phyloP scores from a whole-genome alignment of 2,888 invertebrate species.

The Allophyes oxyacanthae region DNA sequence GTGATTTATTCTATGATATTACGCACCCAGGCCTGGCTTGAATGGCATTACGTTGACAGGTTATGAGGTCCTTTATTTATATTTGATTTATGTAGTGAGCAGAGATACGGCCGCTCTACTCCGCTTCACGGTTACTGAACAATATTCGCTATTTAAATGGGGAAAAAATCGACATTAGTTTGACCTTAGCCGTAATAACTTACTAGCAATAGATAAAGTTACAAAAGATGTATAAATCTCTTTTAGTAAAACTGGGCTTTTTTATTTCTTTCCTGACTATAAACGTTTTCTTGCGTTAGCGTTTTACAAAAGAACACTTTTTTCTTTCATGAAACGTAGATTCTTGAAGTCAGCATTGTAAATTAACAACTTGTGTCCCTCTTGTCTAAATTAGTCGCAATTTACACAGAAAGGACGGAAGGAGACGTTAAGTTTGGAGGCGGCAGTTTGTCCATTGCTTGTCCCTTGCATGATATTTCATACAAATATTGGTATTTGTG shows the following conservation, averaged over 20 bases:
- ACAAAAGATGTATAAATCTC: conserved; percentile 44
- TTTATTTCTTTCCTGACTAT: conserved; percentile 44
- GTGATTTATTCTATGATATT: conserved; percentile 87
- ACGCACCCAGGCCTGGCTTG: conserved; percentile 83
- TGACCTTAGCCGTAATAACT: conserved; percentile 43
- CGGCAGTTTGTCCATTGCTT: no score
- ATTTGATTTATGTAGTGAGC: conserved; percentile 86
- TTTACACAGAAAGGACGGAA: no score
- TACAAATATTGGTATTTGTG: no score
- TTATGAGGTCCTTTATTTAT: conserved; percentile 88
- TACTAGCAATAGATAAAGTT: conserved; percentile 43
- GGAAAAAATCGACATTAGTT: conserved; percentile 53
- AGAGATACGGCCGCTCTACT: conserved; percentile 75
- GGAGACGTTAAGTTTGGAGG: no score
- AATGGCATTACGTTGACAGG: conserved; percentile 87
- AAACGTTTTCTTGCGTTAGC: conserved; percentile 28
- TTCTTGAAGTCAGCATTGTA: background rate
- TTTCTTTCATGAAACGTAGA: background rate
- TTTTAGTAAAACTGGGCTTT: conserved; percentile 39
- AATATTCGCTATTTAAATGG: conserved; percentile 63
- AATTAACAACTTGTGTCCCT: conserved; percentile 12
- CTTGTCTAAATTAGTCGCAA: background rate
- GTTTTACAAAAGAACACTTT: conserved; percentile 12
- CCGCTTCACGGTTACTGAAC: conserved; percentile 62
- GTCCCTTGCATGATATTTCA: no score